These are phyloP conservation scores for Dreissena rostriformis DNA, from an alignment of 1,140 invertebrate genomes.

Conservation along the genomic window DNA sequence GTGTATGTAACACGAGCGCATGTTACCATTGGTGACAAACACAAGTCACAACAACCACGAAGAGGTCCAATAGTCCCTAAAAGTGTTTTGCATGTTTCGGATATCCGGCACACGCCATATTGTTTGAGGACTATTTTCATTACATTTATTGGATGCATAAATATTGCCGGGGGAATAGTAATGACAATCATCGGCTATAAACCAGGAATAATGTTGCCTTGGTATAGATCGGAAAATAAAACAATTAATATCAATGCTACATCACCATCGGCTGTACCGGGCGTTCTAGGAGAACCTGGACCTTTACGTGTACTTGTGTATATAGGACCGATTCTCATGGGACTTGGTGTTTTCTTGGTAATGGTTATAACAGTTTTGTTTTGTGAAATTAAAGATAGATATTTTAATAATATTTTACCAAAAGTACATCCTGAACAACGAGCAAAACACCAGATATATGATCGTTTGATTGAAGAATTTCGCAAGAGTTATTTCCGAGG, in stretches of 20 bases:
- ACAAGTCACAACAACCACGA: constrained; percentile 13
- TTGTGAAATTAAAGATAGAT: constrained; percentile 77
- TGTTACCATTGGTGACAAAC: constrained; percentile 54
- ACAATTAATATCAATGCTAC: constrained; percentile 25
- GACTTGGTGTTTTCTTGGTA: constrained; percentile 72
- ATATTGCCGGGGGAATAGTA: constrained; percentile 37
- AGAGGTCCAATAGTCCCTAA: constrained; percentile 39
- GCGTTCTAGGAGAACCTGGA: constrained; percentile 27
- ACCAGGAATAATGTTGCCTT: constrained; percentile 46
- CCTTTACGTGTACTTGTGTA: constrained; percentile 66
- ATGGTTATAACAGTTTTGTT: constrained; percentile 75
- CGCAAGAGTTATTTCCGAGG: constrained; percentile 75
- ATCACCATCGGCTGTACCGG: constrained; percentile 32
- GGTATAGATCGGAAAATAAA: constrained; percentile 18
- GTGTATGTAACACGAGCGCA: constrained; percentile 57
- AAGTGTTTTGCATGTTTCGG: constrained; percentile 52
- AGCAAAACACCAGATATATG: constrained; percentile 68
- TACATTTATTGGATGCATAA: constrained; percentile 22
- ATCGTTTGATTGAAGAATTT: constrained; percentile 73
- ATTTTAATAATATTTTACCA: constrained; percentile 69
- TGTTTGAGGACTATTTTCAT: constrained; percentile 39
- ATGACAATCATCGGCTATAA: constrained; percentile 55
- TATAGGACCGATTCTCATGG: constrained; percentile 74
- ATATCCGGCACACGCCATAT: constrained; percentile 50
- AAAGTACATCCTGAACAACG: constrained; percentile 46